Percentiles rank a stretch among this genome's conserved stretches.
Conservation (phyloP, 2,113 vertebrate species). For the Polyodon spathula region DNA sequence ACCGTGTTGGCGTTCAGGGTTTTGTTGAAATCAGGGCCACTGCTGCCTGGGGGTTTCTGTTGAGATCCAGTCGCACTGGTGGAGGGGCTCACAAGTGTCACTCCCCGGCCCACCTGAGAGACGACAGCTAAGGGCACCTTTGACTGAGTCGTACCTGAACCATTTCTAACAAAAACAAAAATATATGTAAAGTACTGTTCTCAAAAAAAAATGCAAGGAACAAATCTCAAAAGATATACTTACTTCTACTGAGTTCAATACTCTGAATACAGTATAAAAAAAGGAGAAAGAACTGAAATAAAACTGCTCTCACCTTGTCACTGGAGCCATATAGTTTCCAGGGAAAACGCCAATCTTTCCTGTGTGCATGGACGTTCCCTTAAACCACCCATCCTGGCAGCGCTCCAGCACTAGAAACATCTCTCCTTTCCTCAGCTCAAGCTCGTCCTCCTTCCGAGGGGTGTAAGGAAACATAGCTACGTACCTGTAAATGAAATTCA, state of each 20-base stretch:
- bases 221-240: not conserved
- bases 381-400: conserved; percentile 98
- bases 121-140: conserved; percentile 72
- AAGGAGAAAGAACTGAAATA: not conserved
- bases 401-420: conserved; percentile 96
- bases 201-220: too few species aligned
- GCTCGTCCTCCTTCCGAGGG: conserved; percentile 90
- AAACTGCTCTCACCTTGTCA: conserved; percentile 79
- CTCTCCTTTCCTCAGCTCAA: conserved; percentile 91
- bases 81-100: conserved; percentile 72
- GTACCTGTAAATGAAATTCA: conserved; percentile 46
- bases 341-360: conserved; percentile 96
- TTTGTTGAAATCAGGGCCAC: conserved; percentile 63
- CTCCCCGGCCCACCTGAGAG: conserved; percentile 66
- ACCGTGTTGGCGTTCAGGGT: conserved; percentile 46
- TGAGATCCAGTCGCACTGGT: conserved; percentile 40
- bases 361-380: conserved; percentile 95
- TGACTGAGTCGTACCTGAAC: conserved; percentile 68
- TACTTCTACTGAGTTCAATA: not conserved
- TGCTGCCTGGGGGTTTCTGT: conserved; percentile 64
- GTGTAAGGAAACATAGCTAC: conserved; percentile 89
- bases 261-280: not conserved
- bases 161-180: conserved; percentile 57
- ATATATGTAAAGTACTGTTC: too few species aligned
- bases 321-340: conserved; percentile 94